Base-by-base conservation (phyloP, 2,797 vertebrate genomes). In the Morelia viridis region DNA sequence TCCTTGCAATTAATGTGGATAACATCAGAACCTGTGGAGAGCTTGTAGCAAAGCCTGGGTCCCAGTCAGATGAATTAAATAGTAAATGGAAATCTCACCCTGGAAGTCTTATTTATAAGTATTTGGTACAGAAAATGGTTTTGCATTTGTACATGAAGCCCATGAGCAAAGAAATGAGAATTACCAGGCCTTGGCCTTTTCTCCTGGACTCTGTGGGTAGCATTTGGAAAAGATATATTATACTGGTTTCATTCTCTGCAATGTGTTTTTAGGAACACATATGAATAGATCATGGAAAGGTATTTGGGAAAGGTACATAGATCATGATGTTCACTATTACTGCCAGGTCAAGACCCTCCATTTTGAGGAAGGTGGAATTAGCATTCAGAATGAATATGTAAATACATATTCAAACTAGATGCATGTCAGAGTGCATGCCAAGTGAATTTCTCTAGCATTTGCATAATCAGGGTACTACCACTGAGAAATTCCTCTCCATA, bases 41-140 rank as follows among this genome's bases (percentile, higher is more conserved):
- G 56, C 91, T 35, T 53, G 7, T n/a, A 41, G 56, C 85, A 91
- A 60, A 91, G 53, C 56, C 10, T 19, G 31, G 80, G 65, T 57
- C 10, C 57, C 62, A 56, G 57, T 88, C 56, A 35, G 58, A 83
- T 88, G 65, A 88, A 83, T 62, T 88, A 80, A 91, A 88, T 61
- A 46, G 15, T 86, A 88, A 64, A 62, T 88, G 68, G 53, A 88
- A 91, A 83, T 68, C 35, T 80, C 57, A 76, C 85, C 46, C 57
- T 88, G 19, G 57, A 91, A 91, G 7, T 83, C 91, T 88, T 24
- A 83, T 80, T 83, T 80, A 62, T 58, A 91, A 83, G 57, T n/a
- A 60, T 88, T 76, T 53, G 68, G 41, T 53, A 61, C 28, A 17
- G 64, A 91, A 60, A 80, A 76, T 76, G 85, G 64, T 41, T 76